Evolutionary conservation across 1,140 invertebrate species (phyloP), one percentile per base, ranked within the genome.

Genomic region (Caenorhabditis latens): DNA sequence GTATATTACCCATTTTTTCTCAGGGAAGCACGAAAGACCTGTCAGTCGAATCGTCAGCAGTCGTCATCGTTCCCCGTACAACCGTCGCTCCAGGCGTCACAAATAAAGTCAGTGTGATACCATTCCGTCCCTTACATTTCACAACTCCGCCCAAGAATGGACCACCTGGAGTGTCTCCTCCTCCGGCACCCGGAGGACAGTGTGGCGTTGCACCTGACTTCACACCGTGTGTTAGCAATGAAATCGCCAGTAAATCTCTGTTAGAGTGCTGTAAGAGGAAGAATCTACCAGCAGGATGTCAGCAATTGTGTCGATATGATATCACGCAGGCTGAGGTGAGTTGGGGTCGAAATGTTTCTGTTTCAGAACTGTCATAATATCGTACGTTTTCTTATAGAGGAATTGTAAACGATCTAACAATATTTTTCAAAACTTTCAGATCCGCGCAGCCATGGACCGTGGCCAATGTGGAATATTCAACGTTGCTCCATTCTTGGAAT

Each of bases 221-320:
- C 83, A 86, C 40, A 8, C 88, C 88, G 11, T 88, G 88, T 83
- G 85, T 88, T 61, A 55, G 53, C 14, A 75, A 65, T 24, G 61
- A 57, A 63, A n/a, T 84, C 16, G 88, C 88, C 32, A 88, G 86
- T 87, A 40, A 48, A 82, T 67, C 63, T n/a, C 43, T 86, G 16
- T 40, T 86, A 48, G 61, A 79, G n/a, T 88, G 88, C 48, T 88
- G 88, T 61, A 53, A 83, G n/a, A 14, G 58, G 13, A 88, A 88
- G 67, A 71, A 84, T 46, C 85, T 88, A 14, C 88, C 88, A 7
- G 32, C 19, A 6, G 88, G 85, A 50, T 88, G 85, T 50, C 88
- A 88, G 24, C 55, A 84, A 48, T 63, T 88, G n/a, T 88, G 85
- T 53, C n/a, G 88, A 63, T 88, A 87, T 82, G 88, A 88, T 83